Evolutionary conservation across 2,797 vertebrate genomes (phyloP).

Genomic region (Manis javanica): DNA sequence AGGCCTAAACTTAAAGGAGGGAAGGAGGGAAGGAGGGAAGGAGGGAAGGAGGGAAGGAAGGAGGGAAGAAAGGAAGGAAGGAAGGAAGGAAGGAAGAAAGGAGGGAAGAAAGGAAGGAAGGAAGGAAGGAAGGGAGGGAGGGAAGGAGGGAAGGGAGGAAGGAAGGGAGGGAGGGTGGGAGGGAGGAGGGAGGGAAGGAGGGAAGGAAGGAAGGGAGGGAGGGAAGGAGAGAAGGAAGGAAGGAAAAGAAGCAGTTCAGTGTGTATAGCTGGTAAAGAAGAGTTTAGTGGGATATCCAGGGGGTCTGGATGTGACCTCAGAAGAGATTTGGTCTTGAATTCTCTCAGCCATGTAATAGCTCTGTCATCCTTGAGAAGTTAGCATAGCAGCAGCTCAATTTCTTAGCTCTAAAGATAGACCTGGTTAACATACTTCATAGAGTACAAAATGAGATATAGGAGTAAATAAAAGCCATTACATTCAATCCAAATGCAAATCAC

Average conservation of each 20-base stretch:
- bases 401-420: conserved; percentile 39
- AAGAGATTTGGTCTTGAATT: conserved; percentile 13
- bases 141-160: no score
- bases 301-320: neutral
- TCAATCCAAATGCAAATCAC: neutral
- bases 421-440: neutral
- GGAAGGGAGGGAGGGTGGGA: no score
- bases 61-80: no score
- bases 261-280: neutral
- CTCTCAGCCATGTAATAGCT: conserved; percentile 17
- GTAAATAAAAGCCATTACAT: conserved; percentile 13
- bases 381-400: neutral
- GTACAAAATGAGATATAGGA: neutral
- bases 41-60: no score
- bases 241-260: no score
- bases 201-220: no score
- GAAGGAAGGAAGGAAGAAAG: no score
- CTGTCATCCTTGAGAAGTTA: neutral
- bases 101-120: no score
- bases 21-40: neutral
- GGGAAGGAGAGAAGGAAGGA: neutral
- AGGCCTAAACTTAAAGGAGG: neutral
- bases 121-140: no score
- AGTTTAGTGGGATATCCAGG: neutral
- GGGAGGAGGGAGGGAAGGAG: neutral